These are phyloP conservation scores for Apostichopus parvimensis DNA, from an alignment of 35 echinoderm and acorn worm genomes.

Conservation along the genomic window DNA sequence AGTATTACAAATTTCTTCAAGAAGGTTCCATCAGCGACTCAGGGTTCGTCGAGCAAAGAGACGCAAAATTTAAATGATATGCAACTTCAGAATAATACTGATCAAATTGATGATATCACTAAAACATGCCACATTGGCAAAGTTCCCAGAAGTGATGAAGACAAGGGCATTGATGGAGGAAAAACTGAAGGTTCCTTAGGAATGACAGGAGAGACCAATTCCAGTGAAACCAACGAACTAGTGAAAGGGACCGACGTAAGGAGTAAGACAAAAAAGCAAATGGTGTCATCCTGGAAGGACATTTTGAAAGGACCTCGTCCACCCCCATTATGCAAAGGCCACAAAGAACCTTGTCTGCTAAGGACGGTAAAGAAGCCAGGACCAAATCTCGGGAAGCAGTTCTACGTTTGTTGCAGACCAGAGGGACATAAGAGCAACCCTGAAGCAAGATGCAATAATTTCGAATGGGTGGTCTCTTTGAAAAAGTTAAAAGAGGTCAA, in stretches of 20 bases:
- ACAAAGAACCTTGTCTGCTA: conserved; percentile 85
- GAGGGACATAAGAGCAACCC: conserved; percentile 88
- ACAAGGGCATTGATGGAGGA: background rate
- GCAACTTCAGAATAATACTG: background rate
- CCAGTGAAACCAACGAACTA: background rate
- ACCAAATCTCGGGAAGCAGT: conserved; percentile 80
- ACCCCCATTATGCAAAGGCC: conserved; percentile 87
- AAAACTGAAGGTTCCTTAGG: background rate
- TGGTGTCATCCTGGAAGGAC: conserved; percentile 67
- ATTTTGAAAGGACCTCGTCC: conserved; percentile 80
- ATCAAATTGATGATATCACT: background rate
- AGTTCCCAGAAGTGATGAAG: background rate
- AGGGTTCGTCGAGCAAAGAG: background rate
- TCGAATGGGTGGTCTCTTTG: conserved; percentile 72
- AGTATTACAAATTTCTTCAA: conserved; percentile 46
- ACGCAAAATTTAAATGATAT: background rate
- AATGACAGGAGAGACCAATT: background rate
- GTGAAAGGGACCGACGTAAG: background rate
- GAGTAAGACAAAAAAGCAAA: conserved; percentile 40
- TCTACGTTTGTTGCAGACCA: conserved; percentile 79
- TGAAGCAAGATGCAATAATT: conserved; percentile 84
- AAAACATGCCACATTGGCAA: background rate
- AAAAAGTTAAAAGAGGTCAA: conserved; percentile 47
- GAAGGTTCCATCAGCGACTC: background rate
- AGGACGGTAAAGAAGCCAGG: conserved; percentile 92